Evolutionary conservation across 1,140 invertebrate species (phyloP), one percentile per base, ranked within the genome.

Genomic region (Zaprionus kolodkinae): DNA sequence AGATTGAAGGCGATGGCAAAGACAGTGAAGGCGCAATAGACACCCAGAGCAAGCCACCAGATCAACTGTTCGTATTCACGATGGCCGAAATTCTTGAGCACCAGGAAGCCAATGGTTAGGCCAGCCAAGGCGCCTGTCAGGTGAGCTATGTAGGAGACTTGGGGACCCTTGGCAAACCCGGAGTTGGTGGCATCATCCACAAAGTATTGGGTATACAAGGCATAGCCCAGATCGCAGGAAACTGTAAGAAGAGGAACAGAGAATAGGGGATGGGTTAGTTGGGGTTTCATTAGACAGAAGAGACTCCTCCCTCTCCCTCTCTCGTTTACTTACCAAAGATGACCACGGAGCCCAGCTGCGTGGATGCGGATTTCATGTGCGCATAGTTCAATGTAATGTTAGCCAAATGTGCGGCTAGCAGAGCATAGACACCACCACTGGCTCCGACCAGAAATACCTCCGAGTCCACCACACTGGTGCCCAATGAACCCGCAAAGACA

Each of bases 71-170:
- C 97, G 93, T 98, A 97, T 0, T 98, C 94, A 67, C 97, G 96
- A 92, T 98, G 97, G 87, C 99, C 97, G 92, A 99, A 98, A 94
- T 99, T 99, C 93, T 99, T 99, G 54, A 99, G 93, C 43, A 99
- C 97, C 27, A 99, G 94, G 10, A 99, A 95, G 1, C 97, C 97
- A 77, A 98, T 96, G 3, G 97, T 97, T 35, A 98, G 94, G 6
- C 97, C 97, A 7, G 97, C 97, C 57, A 98, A 92, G 1, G 97
- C 97, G 52, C 98, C 98, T 38, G 97, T 98, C 73, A 99, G 93
- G 93, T 99, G 98, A 36, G 98, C 98, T 64, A 98, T 97, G 93
- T 99, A 99, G 36, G 97, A 98, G 6, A 99, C 97, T 9, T 97
- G 96, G 10, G 96, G 96, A 6, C 94, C 92, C 94, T 94, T 85